Percentiles rank a stretch among this genome's conserved stretches.
Evolutionary conservation across 2,113 vertebrate genomes (phyloP).

Genomic region (Nothoprocta pentlandii): DNA sequence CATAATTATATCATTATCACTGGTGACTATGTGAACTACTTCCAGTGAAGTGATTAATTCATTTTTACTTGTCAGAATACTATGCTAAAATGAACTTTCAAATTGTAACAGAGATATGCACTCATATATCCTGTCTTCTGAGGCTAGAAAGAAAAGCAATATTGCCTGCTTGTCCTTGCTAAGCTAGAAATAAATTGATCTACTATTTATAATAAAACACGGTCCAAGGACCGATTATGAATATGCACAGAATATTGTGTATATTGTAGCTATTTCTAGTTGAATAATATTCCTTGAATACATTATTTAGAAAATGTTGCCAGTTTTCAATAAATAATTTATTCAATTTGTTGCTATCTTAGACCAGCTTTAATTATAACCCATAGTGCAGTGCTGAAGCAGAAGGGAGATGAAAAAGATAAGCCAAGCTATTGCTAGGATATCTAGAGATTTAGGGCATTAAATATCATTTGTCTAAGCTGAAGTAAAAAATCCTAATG

Average conservation of each 20-base stretch:
- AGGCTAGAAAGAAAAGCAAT: not conserved
- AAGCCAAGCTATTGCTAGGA: not conserved
- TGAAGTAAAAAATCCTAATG: not conserved
- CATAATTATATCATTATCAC: not conserved
- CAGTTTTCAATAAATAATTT: constrained; percentile 41
- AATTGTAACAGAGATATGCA: not conserved
- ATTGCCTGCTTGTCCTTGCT: not conserved
- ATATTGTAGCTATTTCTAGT: constrained; percentile 17
- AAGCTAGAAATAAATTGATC: not conserved
- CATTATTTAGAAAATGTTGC: constrained; percentile 44
- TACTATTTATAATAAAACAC: not conserved
- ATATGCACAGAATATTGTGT: not conserved
- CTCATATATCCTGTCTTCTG: not conserved
- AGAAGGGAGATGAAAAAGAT: constrained; percentile 21
- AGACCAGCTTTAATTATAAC: constrained; percentile 46
- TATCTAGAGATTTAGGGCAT: not conserved
- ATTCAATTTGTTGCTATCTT: constrained; percentile 45
- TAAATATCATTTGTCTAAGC: not conserved
- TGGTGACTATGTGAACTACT: not conserved
- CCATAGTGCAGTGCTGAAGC: not conserved
- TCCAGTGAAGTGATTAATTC: not conserved
- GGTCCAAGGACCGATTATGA: not conserved
- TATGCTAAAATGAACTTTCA: not conserved
- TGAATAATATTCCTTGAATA: not conserved
- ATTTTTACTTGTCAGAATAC: not conserved